Evolutionary conservation across 2,888 invertebrate genomes (phyloP).

Genomic region (Phrixothrix hirtus): DNA sequence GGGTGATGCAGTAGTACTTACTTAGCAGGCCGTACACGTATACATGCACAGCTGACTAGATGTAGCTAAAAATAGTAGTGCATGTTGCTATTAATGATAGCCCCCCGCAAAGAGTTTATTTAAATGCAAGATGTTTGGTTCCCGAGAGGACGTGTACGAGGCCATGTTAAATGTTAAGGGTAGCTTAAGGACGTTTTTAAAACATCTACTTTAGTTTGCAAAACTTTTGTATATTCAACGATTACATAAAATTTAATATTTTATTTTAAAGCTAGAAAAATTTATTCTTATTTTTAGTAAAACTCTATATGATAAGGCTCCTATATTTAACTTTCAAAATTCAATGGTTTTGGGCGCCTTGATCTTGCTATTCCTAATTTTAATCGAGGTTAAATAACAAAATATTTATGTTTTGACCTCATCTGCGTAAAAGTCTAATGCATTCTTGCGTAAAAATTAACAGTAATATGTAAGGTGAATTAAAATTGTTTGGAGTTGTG

Average conservation of each 20-base stretch:
- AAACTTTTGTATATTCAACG: too few relatives aligned
- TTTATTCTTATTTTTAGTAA: too few relatives aligned
- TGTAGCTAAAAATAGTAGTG: constrained; percentile 36
- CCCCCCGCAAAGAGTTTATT: constrained; percentile 34
- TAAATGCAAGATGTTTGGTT: constrained; percentile 31
- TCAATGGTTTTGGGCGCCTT: constrained; percentile 8
- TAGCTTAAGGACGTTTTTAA: constrained; percentile 31
- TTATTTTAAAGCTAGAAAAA: too few relatives aligned
- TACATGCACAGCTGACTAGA: constrained; percentile 40
- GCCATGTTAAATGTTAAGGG: constrained; percentile 35
- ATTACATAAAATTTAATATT: too few relatives aligned
- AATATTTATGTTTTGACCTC: constrained; percentile 7
- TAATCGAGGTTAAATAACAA: constrained; percentile 9
- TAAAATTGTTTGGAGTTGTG: too few relatives aligned
- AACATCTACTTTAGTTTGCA: too few relatives aligned
- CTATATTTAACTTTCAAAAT: background rate
- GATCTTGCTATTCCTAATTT: constrained; percentile 8
- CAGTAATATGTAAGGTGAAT: too few relatives aligned
- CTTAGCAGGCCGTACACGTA: constrained; percentile 37
- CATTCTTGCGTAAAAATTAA: too few relatives aligned
- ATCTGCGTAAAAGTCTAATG: too few relatives aligned
- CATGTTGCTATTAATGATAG: constrained; percentile 33
- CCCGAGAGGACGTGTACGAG: constrained; percentile 21
- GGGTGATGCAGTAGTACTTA: constrained; percentile 39
- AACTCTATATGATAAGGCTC: too few relatives aligned